Base-by-base conservation (phyloP, 2,113 vertebrate genomes). In the Microtus montanus region DNA sequence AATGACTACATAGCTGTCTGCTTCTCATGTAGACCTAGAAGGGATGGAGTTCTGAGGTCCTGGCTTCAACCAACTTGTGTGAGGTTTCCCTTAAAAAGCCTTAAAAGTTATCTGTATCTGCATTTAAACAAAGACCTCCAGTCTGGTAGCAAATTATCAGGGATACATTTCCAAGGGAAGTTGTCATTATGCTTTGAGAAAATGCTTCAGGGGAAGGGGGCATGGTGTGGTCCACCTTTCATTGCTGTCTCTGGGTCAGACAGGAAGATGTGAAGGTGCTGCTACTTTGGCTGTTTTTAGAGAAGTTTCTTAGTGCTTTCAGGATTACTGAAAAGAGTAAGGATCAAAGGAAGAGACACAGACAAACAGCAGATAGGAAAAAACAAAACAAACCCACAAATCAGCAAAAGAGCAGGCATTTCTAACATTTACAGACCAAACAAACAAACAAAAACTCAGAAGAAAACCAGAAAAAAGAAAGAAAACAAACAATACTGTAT, bases 51-150 rank as follows among this genome's bases (percentile, higher is more conserved):
- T 96, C 64, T 47, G 71, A 87, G 87, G 75, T 13, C 58, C 4
- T 33, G 49, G 71, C 58, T 92, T 71, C 38, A 61, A 86, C 28
- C 79, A 70, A 26, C 33, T 58, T 71, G n/a, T 47, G 6, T 78
- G 54, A 74, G 63, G 79, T 15, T 82, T 74, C 90, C 70, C 68
- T 92, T 28, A 63, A n/a, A 87, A 35, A 77, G 38, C 11, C 74
- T 12, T 15, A 20, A 79, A 68, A 70, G 68, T 5, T 8, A 49
- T 41, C 22, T 58, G 61, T 58, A 58, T 58, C 58, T 20, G 15
- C 52, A 52, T 71, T 47, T 20, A 90, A 89, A 93, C 28, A 88
- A 95, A 93, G 73, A 54, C 33, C 75, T 58, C 41, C 41, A 82
- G 44, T 54, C 24, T 44, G 88, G 33, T 19, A 24, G 38, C n/a